phyloP scores from a whole-genome alignment of 2,113 vertebrate genomes.

The Cariama cristata region DNA sequence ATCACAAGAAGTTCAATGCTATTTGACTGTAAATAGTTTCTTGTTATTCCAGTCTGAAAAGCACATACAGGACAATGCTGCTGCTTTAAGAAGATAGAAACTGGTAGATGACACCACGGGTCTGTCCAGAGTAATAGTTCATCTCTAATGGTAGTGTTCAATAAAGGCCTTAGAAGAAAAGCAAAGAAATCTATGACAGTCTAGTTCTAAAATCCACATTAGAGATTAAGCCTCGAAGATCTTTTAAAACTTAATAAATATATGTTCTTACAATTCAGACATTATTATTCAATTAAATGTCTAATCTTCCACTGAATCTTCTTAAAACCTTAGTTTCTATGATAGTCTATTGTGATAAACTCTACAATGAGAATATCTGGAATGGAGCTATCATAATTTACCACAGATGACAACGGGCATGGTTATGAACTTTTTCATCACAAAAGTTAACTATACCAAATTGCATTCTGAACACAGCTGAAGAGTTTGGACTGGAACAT shows the following conservation, averaged over 20 bases:
- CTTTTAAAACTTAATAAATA: not conserved
- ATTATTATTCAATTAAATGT: not conserved
- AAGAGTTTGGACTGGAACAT: not conserved
- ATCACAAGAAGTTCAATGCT: not conserved
- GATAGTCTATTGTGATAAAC: not conserved
- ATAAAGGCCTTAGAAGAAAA: not conserved
- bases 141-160: not conserved
- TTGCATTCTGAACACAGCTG: not conserved
- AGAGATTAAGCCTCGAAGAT: not conserved
- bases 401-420: not conserved
- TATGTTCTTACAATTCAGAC: not conserved
- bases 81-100: not conserved
- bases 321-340: not conserved
- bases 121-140: not conserved
- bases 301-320: not conserved
- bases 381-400: not conserved
- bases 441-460: accelerated
- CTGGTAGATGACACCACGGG: not conserved
- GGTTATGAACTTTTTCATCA: not conserved
- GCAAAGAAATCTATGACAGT: not conserved
- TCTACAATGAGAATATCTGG: not conserved
- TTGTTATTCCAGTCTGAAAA: not conserved
- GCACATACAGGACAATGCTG: accelerated
- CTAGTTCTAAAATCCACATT: not conserved
- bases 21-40: not conserved